Percentiles rank a stretch among this genome's conserved stretches.
Evolutionary conservation across 2,797 vertebrate genomes (phyloP).

Genomic region (Acanthurus leucopareius): DNA sequence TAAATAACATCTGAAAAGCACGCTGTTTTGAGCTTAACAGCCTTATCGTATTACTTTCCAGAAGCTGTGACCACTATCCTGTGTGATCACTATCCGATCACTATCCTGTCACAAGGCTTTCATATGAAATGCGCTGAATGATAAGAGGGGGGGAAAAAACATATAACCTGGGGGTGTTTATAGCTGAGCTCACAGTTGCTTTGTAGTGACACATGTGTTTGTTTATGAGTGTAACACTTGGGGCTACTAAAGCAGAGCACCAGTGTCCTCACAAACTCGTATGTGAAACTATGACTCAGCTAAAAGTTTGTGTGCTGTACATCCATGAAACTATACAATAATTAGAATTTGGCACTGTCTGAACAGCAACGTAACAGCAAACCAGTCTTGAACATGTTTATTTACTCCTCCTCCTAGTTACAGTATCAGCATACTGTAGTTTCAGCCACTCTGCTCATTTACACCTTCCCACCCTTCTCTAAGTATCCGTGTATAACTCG

Average conservation of each 20-base stretch:
- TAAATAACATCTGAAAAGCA: constrained; percentile 7
- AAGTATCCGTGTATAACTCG: constrained; percentile 9
- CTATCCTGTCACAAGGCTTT: neutral
- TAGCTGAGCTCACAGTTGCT: neutral
- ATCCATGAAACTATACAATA: neutral
- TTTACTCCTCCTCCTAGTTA: constrained; percentile 2
- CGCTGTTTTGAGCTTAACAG: constrained; percentile 1
- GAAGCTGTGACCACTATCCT: neutral
- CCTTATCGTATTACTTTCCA: constrained; percentile 8
- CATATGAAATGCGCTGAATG: constrained; percentile 2
- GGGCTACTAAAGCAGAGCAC: neutral
- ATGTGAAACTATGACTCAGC: neutral
- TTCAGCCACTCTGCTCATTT: neutral
- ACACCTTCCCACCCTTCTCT: neutral
- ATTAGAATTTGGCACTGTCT: neutral
- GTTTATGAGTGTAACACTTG: neutral
- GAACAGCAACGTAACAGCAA: neutral
- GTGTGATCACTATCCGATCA: neutral
- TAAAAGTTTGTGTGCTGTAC: neutral
- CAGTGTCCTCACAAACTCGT: neutral
- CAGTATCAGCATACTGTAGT: neutral
- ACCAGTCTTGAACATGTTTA: neutral
- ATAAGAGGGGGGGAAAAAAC: neutral
- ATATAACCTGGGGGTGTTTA: constrained; percentile 16
- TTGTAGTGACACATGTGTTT: neutral